These are phyloP conservation scores for Notechis scutatus DNA, from an alignment of 2,113 vertebrate species.

Conservation along the genomic window DNA sequence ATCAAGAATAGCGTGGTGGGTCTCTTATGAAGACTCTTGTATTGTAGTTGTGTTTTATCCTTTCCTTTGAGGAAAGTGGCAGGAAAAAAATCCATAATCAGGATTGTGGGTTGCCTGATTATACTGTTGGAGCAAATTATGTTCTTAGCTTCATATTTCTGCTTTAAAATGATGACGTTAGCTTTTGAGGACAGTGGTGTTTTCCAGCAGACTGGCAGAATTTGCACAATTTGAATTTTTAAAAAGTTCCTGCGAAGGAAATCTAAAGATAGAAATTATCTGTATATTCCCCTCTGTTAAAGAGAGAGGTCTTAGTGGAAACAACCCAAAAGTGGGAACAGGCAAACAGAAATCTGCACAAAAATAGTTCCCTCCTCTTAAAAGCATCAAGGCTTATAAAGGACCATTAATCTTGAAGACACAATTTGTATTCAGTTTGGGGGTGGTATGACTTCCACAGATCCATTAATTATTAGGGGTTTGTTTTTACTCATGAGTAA, in stretches of 20 bases:
- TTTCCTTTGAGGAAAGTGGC: conserved; percentile 2
- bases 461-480: not conserved
- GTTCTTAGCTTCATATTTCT: not conserved
- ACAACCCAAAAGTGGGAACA: not conserved
- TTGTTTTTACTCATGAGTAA: no score
- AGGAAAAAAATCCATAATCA: not conserved
- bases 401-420: not conserved
- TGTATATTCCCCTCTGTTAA: not conserved
- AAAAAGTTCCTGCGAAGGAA: not conserved
- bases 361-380: not conserved
- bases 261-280: not conserved
- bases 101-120: not conserved
- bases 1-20: not conserved
- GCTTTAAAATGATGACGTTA: not conserved
- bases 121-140: not conserved
- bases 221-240: not conserved
- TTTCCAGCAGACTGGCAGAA: not conserved
- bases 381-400: not conserved
- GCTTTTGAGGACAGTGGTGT: not conserved
- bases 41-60: not conserved
- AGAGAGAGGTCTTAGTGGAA: not conserved
- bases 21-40: not conserved
- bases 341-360: not conserved
- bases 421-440: not conserved
- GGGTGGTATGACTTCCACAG: not conserved